A percentile compares a stretch with the other conserved stretches of the same genome.
These are phyloP conservation scores for Brachyhypopomus gauderio DNA, from an alignment of 2,113 vertebrate genomes.

Conservation along the genomic window DNA sequence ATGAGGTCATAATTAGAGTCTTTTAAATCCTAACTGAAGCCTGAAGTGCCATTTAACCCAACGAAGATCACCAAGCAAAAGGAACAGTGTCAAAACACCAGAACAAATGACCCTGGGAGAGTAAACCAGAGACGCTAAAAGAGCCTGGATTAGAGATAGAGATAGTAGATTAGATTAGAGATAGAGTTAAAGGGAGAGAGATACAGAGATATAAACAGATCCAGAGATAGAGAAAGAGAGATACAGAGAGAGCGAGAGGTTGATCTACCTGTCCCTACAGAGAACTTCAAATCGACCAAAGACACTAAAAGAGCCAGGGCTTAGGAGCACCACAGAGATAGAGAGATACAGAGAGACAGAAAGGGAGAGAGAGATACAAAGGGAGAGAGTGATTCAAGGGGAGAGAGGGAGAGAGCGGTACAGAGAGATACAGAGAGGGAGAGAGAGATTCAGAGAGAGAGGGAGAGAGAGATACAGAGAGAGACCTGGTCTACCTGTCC, in stretches of 20 bases:
- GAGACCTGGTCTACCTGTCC: not conserved
- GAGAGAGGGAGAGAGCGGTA: not conserved
- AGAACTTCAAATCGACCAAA: conserved; percentile 1
- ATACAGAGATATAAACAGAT: not conserved
- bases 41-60: conserved; percentile 13
- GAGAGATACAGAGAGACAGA: not conserved
- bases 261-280: not conserved
- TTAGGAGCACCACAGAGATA: not conserved
- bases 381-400: conserved; percentile 6
- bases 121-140: conserved; percentile 29
- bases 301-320: conserved; percentile 11
- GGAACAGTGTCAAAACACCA: not conserved
- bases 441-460: not conserved
- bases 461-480: not conserved
- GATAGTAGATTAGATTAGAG: not conserved
- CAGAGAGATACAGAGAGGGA: not conserved
- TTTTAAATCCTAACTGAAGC: not conserved
- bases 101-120: not conserved
- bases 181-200: not conserved
- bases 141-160: not conserved
- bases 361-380: not conserved
- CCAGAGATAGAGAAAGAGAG: not conserved
- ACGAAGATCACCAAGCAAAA: conserved; percentile 18
- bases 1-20: no score
- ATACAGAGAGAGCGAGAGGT: not conserved